phyloP scores from a whole-genome alignment of 2,797 vertebrate genomes.

The Falco peregrinus region DNA sequence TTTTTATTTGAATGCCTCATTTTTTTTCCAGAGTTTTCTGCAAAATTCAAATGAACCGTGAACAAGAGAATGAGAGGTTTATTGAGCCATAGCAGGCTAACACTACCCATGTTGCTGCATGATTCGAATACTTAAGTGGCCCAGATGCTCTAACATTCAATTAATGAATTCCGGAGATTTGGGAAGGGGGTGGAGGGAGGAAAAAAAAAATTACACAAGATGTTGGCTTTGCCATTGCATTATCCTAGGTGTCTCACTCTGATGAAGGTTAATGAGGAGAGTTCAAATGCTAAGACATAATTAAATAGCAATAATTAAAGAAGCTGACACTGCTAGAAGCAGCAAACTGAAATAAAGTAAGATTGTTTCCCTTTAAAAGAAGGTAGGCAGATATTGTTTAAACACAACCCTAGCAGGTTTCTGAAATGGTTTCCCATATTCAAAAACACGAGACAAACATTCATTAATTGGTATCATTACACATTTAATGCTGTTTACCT shows the following conservation, averaged over 20 bases:
- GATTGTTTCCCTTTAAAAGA: conserved; percentile 13
- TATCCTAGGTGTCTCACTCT: conserved; percentile 57
- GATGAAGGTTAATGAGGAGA: conserved; percentile 74
- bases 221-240: conserved; percentile 56
- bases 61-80: conserved; percentile 68
- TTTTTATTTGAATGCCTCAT: conserved; percentile 55
- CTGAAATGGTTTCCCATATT: conserved; percentile 4
- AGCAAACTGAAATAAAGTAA: conserved; percentile 27
- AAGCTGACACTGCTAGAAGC: conserved; percentile 51
- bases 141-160: conserved; percentile 69
- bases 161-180: conserved; percentile 66
- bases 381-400: conserved; percentile 3
- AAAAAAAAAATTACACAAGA: conserved; percentile 29
- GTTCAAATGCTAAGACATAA: conserved; percentile 70
- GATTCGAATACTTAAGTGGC: conserved; percentile 69
- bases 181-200: neutral
- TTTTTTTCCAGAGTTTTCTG: conserved; percentile 58
- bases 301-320: conserved; percentile 74
- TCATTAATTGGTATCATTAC: conserved; percentile 30
- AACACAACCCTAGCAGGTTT: conserved; percentile 1
- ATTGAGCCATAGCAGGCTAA: conserved; percentile 69
- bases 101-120: conserved; percentile 61
- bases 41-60: conserved; percentile 74
- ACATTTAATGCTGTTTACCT: neutral
- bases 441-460: neutral